These are phyloP conservation scores for Aulostomus chinensis DNA, from an alignment of 2,797 vertebrate genomes.

Conservation along the genomic window DNA sequence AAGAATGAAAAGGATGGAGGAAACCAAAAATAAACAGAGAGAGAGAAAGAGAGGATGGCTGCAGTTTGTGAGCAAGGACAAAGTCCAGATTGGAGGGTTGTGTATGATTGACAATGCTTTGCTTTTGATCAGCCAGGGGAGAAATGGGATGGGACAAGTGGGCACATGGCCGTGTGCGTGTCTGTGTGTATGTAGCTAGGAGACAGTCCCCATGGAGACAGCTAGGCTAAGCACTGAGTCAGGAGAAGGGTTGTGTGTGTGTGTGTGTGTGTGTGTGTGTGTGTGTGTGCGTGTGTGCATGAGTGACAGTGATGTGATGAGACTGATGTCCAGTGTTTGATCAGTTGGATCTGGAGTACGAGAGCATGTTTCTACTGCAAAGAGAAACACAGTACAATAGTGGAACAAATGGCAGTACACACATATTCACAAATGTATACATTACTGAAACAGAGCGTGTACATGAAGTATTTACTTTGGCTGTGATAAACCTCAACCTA, in stretches of 20 bases:
- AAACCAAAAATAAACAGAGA: constrained; percentile 19
- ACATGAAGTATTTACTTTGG: too few species aligned
- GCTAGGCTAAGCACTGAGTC: constrained; percentile 48
- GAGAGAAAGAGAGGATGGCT: constrained; percentile 24
- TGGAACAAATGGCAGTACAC: not conserved
- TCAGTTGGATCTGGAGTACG: constrained; percentile 25
- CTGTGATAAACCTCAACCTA: too few species aligned
- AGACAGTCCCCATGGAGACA: constrained; percentile 71
- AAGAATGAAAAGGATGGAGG: constrained; percentile 10
- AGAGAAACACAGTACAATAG: constrained; percentile 6
- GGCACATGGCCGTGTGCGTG: constrained; percentile 7
- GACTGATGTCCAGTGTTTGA: constrained; percentile 51
- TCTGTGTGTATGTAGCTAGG: constrained; percentile 53
- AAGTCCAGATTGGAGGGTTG: constrained; percentile 59
- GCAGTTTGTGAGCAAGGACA: constrained; percentile 54
- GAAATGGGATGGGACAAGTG: constrained; percentile 68
- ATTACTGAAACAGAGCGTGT: too few species aligned
- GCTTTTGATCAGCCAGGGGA: constrained; percentile 71
- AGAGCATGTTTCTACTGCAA: constrained; percentile 16
- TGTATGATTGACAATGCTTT: constrained; percentile 67
- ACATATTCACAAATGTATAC: too few species aligned
- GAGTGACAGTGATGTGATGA: constrained; percentile 57
- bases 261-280: not conserved
- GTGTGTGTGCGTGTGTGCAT: not conserved
- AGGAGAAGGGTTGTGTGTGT: constrained; percentile 27